A percentile compares a stretch with the other conserved stretches of the same genome.
phyloP scores from a whole-genome alignment of 1,140 invertebrate genomes.

The Phymorhynchus buccinoides region DNA sequence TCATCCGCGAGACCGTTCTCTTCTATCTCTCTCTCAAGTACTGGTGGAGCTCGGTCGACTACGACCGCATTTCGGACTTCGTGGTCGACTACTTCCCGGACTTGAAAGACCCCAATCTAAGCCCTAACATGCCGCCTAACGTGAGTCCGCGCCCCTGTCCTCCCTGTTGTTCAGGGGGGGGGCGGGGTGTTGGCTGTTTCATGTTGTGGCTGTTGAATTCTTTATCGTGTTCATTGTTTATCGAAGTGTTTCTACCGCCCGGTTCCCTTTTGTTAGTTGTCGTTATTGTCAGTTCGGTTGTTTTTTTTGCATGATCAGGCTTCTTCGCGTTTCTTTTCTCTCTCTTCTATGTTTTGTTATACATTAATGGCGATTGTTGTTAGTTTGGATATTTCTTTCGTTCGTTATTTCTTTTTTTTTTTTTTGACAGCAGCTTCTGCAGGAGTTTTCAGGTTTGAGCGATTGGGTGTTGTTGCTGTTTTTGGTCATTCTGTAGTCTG shows the following conservation, averaged over 20 bases:
- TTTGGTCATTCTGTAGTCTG: too few relatives aligned
- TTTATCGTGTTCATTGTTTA: neutral
- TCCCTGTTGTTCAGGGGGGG: neutral
- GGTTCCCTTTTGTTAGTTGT: neutral
- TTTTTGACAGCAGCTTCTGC: too few relatives aligned
- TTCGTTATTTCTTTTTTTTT: neutral
- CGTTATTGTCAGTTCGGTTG: neutral
- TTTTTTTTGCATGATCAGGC: neutral
- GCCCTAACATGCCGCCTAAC: constrained; percentile 47
- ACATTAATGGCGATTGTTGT: too few relatives aligned
- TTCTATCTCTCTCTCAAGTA: constrained; percentile 52
- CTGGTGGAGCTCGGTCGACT: constrained; percentile 51
- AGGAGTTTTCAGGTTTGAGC: too few relatives aligned
- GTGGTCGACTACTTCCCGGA: constrained; percentile 50
- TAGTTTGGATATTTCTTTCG: too few relatives aligned
- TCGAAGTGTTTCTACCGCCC: neutral
- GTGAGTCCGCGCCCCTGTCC: constrained; percentile 29
- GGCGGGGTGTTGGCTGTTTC: constrained; percentile 1
- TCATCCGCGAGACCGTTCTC: constrained; percentile 49
- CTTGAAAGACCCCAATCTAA: constrained; percentile 45
- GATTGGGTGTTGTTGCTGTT: neutral
- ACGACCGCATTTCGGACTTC: constrained; percentile 49
- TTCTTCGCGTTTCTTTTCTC: neutral
- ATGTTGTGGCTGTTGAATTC: neutral
- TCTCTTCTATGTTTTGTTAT: too few relatives aligned